Percentiles rank a stretch among this genome's conserved stretches.
Evolutionary conservation across 2,888 invertebrate species (phyloP).

Genomic region (Anthophora plumipes): DNA sequence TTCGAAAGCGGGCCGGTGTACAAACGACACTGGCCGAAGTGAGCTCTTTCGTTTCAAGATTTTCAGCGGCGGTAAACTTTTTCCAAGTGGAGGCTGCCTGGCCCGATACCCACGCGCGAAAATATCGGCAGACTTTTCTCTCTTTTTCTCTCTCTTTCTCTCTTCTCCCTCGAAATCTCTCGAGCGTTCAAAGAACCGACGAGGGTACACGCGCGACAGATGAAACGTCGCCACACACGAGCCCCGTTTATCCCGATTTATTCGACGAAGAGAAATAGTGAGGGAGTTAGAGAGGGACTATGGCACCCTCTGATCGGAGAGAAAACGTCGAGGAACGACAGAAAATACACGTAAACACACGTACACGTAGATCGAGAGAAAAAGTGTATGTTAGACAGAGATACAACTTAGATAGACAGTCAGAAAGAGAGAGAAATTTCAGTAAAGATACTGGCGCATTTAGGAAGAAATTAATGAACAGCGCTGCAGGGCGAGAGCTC

Average conservation of each 20-base stretch:
- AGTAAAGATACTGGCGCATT: constrained; percentile 37
- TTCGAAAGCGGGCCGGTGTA: constrained; percentile 11
- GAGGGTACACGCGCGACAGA: constrained; percentile 38
- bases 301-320: no score
- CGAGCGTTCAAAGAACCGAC: constrained; percentile 43
- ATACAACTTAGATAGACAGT: background rate
- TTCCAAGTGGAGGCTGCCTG: constrained; percentile 7
- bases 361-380: background rate
- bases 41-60: constrained; percentile 50
- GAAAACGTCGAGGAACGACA: constrained; percentile 3
- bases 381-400: background rate
- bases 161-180: constrained; percentile 29
- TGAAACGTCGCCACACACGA: constrained; percentile 43
- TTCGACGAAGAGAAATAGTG: constrained; percentile 27
- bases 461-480: constrained; percentile 55
- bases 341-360: background rate
- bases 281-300: background rate
- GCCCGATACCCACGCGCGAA: constrained; percentile 33
- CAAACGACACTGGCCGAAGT: constrained; percentile 39
- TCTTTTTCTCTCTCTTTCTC: background rate
- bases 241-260: constrained; percentile 44
- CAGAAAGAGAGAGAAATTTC: background rate
- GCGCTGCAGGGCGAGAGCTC: constrained; percentile 48
- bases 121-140: constrained; percentile 46
- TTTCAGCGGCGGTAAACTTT: constrained; percentile 40